A percentile compares a stretch with the other conserved stretches of the same genome.
Conservation (phyloP, 1,140 invertebrate species). For the Lordiphosa mommai region DNA sequence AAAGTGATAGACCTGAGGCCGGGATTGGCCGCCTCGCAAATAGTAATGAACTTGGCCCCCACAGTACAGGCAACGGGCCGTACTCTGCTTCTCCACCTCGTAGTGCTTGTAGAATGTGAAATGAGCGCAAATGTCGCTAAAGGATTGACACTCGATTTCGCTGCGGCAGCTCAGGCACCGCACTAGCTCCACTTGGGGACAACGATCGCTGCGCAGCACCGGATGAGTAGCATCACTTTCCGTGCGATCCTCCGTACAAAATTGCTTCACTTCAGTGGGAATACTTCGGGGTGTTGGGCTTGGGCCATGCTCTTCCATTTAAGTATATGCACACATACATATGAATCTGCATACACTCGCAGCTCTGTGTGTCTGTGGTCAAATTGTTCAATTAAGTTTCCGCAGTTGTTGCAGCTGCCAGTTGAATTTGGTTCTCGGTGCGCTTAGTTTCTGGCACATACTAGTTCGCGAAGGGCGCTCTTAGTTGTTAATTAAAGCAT, state of each 20-base stretch:
- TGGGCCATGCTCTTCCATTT: conserved; percentile 7
- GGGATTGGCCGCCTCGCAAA: conserved; percentile 1
- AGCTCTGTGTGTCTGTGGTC: no score
- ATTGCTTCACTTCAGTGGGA: background rate
- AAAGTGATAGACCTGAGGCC: conserved; percentile 37
- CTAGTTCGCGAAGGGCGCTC: no score
- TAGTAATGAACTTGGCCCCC: conserved; percentile 37
- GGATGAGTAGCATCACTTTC: conserved; percentile 69
- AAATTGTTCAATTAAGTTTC: no score
- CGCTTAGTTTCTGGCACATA: no score
- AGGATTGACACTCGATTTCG: conserved; percentile 31
- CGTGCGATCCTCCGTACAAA: conserved; percentile 14
- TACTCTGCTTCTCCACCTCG: background rate
- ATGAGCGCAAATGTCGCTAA: conserved; percentile 58
- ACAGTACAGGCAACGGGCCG: conserved; percentile 57
- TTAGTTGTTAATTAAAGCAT: no score
- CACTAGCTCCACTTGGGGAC: conserved; percentile 25
- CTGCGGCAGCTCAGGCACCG: conserved; percentile 54
- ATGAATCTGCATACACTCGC: background rate
- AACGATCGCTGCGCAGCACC: conserved; percentile 49
- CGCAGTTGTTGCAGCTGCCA: no score
- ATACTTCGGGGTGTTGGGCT: background rate
- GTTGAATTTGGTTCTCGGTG: no score
- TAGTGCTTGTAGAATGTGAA: conserved; percentile 31
- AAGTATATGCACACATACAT: background rate